These are phyloP conservation scores for Diprion similis DNA, from an alignment of 1,140 invertebrate species.

Conservation along the genomic window DNA sequence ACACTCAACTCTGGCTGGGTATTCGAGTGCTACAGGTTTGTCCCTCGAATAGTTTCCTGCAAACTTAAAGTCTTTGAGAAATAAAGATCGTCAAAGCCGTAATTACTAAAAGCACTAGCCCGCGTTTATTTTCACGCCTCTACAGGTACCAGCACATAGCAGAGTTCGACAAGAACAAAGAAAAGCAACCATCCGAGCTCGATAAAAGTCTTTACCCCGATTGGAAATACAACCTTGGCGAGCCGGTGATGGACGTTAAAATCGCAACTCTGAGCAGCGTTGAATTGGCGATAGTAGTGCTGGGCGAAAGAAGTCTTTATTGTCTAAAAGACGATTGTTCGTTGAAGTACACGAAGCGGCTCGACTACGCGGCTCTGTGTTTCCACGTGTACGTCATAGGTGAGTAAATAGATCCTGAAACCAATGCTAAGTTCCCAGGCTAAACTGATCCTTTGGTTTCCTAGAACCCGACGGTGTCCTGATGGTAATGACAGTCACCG, in stretches of 20 bases:
- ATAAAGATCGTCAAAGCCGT: too few relatives aligned
- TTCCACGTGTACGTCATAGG: constrained; percentile 76
- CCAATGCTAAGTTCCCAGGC: neutral
- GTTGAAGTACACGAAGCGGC: constrained; percentile 79
- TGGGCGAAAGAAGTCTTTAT: constrained; percentile 78
- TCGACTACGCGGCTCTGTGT: constrained; percentile 81
- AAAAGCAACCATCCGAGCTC: constrained; percentile 46
- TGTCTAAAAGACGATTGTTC: constrained; percentile 78
- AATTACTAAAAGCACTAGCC: too few relatives aligned
- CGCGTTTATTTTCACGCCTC: too few relatives aligned
- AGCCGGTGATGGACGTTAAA: constrained; percentile 73
- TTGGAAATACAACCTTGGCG: constrained; percentile 81
- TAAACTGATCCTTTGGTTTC: constrained; percentile 35
- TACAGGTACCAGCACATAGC: constrained; percentile 71
- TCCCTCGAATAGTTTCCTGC: neutral
- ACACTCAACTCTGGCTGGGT: constrained; percentile 76
- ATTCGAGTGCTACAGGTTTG: constrained; percentile 82
- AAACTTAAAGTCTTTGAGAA: too few relatives aligned
- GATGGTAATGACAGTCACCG: constrained; percentile 72
- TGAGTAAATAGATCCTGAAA: constrained; percentile 49
- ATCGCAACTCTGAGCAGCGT: constrained; percentile 63
- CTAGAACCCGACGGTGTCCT: constrained; percentile 68
- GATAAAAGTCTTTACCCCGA: constrained; percentile 69
- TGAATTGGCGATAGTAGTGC: constrained; percentile 69
- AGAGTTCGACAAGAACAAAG: constrained; percentile 63